A percentile compares a stretch with the other conserved stretches of the same genome.
Evolutionary conservation across 2,797 vertebrate genomes (phyloP).

Genomic region (Neosilurus mollespiculum): DNA sequence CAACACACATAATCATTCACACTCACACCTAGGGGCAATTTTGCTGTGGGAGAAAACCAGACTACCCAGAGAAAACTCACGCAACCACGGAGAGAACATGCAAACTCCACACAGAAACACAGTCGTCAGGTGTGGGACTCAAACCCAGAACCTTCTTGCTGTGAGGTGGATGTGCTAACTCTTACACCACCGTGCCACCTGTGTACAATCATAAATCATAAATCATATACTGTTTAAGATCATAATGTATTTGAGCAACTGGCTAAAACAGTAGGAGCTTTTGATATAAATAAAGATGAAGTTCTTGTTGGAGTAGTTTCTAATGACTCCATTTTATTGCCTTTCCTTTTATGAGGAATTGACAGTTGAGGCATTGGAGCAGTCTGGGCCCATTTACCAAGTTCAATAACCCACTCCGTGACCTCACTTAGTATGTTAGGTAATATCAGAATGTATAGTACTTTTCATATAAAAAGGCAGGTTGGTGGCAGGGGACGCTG

Average conservation of each 20-base stretch:
- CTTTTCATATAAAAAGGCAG: conserved; percentile 62
- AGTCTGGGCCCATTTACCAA: conserved; percentile 57
- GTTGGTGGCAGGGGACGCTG: conserved; percentile 29
- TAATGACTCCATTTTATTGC: conserved; percentile 62
- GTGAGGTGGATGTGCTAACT: no score
- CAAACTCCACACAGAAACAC: no score
- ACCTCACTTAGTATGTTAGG: conserved; percentile 63
- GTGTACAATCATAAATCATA: no score
- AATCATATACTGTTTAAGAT: conserved; percentile 47
- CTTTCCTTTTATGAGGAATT: conserved; percentile 56
- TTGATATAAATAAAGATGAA: conserved; percentile 57
- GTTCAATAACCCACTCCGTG: conserved; percentile 52
- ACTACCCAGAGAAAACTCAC: no score
- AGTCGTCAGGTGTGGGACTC: no score
- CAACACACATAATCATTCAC: no score
- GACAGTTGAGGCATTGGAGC: conserved; percentile 61
- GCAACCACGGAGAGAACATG: no score
- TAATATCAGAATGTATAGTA: conserved; percentile 67
- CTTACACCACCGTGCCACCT: no score
- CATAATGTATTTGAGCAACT: conserved; percentile 37
- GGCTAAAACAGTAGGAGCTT: conserved; percentile 45
- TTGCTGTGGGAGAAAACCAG: no score
- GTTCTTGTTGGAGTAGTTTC: conserved; percentile 53
- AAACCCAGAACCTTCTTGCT: no score
- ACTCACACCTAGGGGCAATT: no score